Base-by-base conservation (phyloP, 2,113 vertebrate genomes). In the Chauna torquata region DNA sequence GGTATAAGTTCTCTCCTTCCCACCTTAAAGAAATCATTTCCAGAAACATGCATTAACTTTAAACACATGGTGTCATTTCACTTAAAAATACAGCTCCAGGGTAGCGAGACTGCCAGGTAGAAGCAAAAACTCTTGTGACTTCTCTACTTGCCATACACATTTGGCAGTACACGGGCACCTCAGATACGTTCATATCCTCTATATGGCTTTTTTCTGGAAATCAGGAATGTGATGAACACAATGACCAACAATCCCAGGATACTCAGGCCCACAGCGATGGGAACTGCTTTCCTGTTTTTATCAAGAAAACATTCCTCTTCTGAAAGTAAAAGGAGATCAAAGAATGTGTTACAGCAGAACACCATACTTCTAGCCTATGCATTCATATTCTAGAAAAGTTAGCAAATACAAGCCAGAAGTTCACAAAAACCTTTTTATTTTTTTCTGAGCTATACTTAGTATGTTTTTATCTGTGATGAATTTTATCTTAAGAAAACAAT, bases 231-330 rank as follows among this genome's bases (percentile, higher is more conserved):
- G 45, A 98, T 66, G 58, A 98, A 50, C 23, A 97, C 94, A 30
- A 99, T 93, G 69, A 99, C 90, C 89, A 98, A 12, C 75, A 99
- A 34, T 65, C 97, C 98, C 47, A 98, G 82, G 42, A 97, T 93
- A 3, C 92, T 95, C 52, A 98, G 97, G 38, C 98, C 98, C 45
- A 99, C 20, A 2, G 98, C 95, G 5, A 98, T 71, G 49, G 98
- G 98, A 68, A 98, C 80, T 38, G 97, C 71, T 90, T 90, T 97
- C 90, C 97, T 98, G 91, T 95, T 98, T 86, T 59, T 98, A 88
- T 99, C 99, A 14, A 74, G 93, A 97, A 92, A 98, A 94, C 99
- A 99, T 96, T 99, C 99, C 80, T 98, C 96, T 83, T 96, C 99
- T 99, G 98, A 38, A 98, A 98, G 25, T 57, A 74, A 82, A 97